A percentile compares a stretch with the other conserved stretches of the same genome.
Evolutionary conservation across 2,888 invertebrate species (phyloP).

Genomic region (Pammene fasciana): DNA sequence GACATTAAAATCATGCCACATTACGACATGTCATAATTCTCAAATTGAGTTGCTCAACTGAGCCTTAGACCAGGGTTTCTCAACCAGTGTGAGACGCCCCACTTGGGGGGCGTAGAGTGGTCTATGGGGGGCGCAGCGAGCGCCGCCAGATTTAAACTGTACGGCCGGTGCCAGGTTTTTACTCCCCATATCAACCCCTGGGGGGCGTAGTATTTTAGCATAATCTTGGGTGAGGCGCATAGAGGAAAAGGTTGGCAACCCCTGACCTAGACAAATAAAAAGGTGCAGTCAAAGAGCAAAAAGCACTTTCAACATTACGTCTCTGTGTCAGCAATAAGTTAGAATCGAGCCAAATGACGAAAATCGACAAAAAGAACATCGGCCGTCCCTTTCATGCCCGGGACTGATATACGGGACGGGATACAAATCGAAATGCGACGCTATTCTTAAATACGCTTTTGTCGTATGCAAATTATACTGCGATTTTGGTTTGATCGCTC

Average conservation of each 20-base stretch:
- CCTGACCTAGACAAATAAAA: not conserved
- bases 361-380: slow-evolving; percentile 31
- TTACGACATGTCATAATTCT: too few species aligned
- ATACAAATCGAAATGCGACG: slow-evolving; percentile 24
- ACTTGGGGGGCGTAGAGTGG: too few species aligned
- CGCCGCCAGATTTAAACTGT: too few species aligned
- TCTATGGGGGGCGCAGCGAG: too few species aligned
- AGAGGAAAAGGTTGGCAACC: not conserved
- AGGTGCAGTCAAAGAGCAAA: not conserved
- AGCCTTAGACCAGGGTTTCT: too few species aligned
- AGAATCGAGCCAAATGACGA: slow-evolving; percentile 26
- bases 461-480: not conserved
- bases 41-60: too few species aligned
- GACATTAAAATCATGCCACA: too few species aligned
- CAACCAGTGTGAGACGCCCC: too few species aligned
- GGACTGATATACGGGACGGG: slow-evolving; percentile 32
- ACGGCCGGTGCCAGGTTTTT: too few species aligned
- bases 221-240: too few species aligned
- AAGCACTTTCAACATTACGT: not conserved
- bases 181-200: too few species aligned
- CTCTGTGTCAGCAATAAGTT: slow-evolving; percentile 29
- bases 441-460: not conserved
- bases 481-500: not conserved
- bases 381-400: slow-evolving; percentile 27
- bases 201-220: too few species aligned